These are phyloP conservation scores for Drosophila ambigua DNA, from an alignment of 1,140 invertebrate species.

Conservation along the genomic window DNA sequence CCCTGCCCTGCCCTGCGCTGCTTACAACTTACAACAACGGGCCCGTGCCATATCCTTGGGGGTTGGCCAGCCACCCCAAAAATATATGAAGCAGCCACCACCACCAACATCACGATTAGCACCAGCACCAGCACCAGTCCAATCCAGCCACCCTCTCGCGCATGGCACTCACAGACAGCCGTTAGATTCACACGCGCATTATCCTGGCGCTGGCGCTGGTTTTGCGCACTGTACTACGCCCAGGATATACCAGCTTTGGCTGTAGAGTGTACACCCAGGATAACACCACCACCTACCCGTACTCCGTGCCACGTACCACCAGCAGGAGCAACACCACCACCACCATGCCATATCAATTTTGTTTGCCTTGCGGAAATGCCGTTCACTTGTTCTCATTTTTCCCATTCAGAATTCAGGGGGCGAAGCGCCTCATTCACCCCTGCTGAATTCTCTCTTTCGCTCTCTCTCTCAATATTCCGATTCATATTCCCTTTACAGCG, in stretches of 20 bases:
- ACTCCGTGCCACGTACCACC: conserved; percentile 7
- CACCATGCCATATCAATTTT: conserved; percentile 67
- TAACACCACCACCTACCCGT: conserved; percentile 23
- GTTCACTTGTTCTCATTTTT: conserved; percentile 78
- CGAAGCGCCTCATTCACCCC: conserved; percentile 38
- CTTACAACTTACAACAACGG: conserved; percentile 78
- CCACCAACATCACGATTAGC: conserved; percentile 4
- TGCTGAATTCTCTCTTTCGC: conserved; percentile 9
- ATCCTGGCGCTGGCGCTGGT: conserved; percentile 51
- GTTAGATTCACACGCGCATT: conserved; percentile 69
- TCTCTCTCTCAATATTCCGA: too few species aligned
- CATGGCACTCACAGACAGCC: conserved; percentile 43
- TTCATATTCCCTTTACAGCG: background rate
- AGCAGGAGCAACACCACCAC: conserved; percentile 37
- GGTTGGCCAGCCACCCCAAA: conserved; percentile 72
- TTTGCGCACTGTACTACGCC: conserved; percentile 65
- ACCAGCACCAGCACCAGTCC: conserved; percentile 31
- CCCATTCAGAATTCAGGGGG: conserved; percentile 29
- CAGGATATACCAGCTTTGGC: background rate
- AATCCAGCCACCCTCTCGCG: conserved; percentile 56
- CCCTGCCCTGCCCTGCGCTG: conserved; percentile 41
- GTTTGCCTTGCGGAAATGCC: conserved; percentile 65
- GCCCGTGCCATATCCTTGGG: conserved; percentile 77
- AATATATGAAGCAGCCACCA: conserved; percentile 26
- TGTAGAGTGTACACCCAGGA: conserved; percentile 11